Evolutionary conservation across 2,888 invertebrate genomes (phyloP).

Genomic region (Melinaea menophilus): DNA sequence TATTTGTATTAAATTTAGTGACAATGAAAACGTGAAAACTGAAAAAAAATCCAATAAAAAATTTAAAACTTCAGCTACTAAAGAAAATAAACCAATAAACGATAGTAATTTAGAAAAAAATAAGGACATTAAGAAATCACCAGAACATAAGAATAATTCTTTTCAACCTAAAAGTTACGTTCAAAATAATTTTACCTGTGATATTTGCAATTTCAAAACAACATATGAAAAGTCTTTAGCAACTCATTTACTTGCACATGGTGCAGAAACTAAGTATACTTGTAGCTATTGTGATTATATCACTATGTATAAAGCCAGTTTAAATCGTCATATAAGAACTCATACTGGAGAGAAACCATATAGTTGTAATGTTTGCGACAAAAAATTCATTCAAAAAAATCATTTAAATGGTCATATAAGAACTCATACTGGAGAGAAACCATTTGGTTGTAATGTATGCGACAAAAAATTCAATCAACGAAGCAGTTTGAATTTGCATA

Average conservation of each 20-base stretch:
- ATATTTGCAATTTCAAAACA: constrained; percentile 21
- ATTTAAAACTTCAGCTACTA: background rate
- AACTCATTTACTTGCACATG: constrained; percentile 11
- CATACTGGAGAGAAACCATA: constrained; percentile 26
- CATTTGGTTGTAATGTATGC: constrained; percentile 13
- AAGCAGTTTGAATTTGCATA: background rate
- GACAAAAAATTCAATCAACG: constrained; percentile 5
- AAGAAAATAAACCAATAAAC: no score
- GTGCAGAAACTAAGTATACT: background rate
- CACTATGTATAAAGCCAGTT: background rate
- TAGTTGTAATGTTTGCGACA: constrained; percentile 26
- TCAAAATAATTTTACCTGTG: constrained; percentile 15
- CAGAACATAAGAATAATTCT: no score
- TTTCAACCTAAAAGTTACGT: no score
- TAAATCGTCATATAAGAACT: constrained; percentile 22
- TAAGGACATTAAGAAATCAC: no score
- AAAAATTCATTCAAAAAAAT: constrained; percentile 9
- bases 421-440: constrained; percentile 12
- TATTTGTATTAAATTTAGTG: background rate
- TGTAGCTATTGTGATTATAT: background rate
- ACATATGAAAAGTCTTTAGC: constrained; percentile 1
- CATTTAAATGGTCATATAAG: constrained; percentile 11
- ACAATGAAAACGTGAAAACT: background rate
- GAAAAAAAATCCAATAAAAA: background rate
- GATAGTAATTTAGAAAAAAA: no score